A percentile compares a stretch with the other conserved stretches of the same genome.
These are phyloP conservation scores for Griposia aprilina DNA, from an alignment of 2,888 invertebrate genomes.

Conservation along the genomic window DNA sequence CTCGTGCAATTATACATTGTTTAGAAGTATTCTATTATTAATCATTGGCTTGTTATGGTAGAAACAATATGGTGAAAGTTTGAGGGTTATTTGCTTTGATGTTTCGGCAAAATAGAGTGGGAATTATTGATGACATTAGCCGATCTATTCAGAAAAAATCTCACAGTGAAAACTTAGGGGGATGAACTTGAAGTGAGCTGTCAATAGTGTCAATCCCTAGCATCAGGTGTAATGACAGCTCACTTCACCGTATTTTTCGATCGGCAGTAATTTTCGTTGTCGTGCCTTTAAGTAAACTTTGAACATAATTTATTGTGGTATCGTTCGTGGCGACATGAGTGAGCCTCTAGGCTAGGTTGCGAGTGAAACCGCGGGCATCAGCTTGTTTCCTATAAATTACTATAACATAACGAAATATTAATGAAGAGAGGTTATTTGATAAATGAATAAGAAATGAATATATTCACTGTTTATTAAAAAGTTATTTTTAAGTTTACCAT, in stretches of 20 bases:
- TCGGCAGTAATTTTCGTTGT: not conserved
- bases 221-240: not conserved
- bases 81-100: conserved; percentile 37
- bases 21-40: conserved; percentile 57
- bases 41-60: conserved; percentile 56
- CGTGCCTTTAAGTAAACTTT: not conserved
- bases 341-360: not conserved
- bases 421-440: conserved; percentile 46
- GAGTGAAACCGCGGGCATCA: not conserved
- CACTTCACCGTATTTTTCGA: not conserved
- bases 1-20: conserved; percentile 66
- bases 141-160: not conserved
- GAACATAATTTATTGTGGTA: too few relatives aligned
- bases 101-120: conserved; percentile 38
- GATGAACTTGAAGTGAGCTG: not conserved
- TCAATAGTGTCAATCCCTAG: not conserved
- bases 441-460: conserved; percentile 32
- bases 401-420: not conserved
- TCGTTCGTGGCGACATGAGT: not conserved
- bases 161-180: too few relatives aligned
- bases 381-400: not conserved
- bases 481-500: conserved; percentile 27
- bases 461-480: conserved; percentile 27
- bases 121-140: not conserved
- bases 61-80: conserved; percentile 57